Percentiles rank a stretch among this genome's conserved stretches.
Conservation (phyloP, 53 echinoderm and acorn worm genomes). For the Crossaster papposus region DNA sequence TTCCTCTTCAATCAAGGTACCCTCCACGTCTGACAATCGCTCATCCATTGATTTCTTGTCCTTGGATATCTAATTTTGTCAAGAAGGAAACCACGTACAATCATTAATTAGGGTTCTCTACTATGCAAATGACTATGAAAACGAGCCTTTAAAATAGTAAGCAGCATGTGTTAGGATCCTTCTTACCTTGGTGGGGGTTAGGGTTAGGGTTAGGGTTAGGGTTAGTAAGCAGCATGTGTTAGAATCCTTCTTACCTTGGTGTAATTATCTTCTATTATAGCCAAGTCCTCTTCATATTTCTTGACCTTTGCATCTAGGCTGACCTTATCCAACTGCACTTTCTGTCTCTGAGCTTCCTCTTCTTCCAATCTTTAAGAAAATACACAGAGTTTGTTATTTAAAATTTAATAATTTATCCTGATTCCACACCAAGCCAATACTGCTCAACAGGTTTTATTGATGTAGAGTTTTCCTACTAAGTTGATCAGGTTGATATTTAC, state of each 20-base stretch:
- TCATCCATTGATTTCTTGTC: conserved; percentile 92
- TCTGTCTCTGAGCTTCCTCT: conserved; percentile 92
- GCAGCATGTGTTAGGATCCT: not conserved
- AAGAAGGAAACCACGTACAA: not conserved
- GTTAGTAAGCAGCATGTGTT: too few species aligned
- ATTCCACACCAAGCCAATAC: too few species aligned
- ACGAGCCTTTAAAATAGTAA: not conserved
- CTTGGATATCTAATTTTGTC: conserved; percentile 65
- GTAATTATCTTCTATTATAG: conserved; percentile 79
- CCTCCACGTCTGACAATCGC: conserved; percentile 74
- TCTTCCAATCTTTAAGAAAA: conserved; percentile 76
- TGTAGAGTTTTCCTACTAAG: too few species aligned
- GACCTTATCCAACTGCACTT: conserved; percentile 97
- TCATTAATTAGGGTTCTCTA: too few species aligned
- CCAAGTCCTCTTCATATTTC: conserved; percentile 94
- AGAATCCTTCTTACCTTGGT: conserved; percentile 70
- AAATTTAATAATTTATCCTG: too few species aligned
- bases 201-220: too few species aligned
- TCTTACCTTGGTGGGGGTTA: conserved; percentile 83
- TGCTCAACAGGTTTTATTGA: too few species aligned
- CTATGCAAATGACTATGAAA: too few species aligned
- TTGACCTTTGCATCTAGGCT: conserved; percentile 92
- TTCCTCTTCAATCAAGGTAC: conserved; percentile 87
- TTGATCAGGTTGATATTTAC: too few species aligned
- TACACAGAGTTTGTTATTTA: too few species aligned